Base-by-base conservation (phyloP, 2,797 vertebrate species). In the Enteromius anoplus region DNA sequence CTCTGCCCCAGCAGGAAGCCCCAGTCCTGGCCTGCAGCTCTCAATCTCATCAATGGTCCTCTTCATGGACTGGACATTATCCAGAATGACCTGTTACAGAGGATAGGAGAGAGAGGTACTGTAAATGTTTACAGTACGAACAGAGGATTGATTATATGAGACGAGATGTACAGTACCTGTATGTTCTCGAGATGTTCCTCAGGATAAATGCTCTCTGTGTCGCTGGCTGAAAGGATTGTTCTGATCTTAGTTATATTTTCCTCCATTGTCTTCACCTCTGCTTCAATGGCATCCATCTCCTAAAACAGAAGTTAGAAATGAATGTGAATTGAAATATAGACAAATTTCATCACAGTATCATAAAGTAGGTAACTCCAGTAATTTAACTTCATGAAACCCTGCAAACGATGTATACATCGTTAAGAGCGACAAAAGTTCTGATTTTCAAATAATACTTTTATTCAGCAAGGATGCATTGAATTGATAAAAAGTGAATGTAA, bases 241-340 rank as follows among this genome's bases (percentile, higher is more conserved):
- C 90, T 93, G 88, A 99, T 97, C 91, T 97, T 96, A 1, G 89
- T 89, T 68, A 96, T 42, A 9, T 95, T 96, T 84, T 94, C 97
- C 89, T 98, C 97, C 88, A 97, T 94, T 0, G 80, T 89, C 87
- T 96, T 98, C 15, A 99, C 88, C 77, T 98, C 97, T 5, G 89
- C 88, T 91, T 99, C 97, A 65, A 97, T 93, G 62, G 92, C 92
- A 86, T 95, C 94, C 88, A 97, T 89, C 84, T 95, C 94, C 98
- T 99, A 82, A 32, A n/a, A 69, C 4, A 79, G 3, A 17, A 29
- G 79, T 60, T 42, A 58, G 19, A 21, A 75, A 15, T 81, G 7
- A 81, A 34, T 37, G 23, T 12, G 37, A 29, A 37, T n/a, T 32
- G 2, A 58, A 60, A 80, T 42, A 19, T 3, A 34, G 4, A 23